These are phyloP conservation scores for Maconellicoccus hirsutus DNA, from an alignment of 1,140 invertebrate species.

Conservation along the genomic window DNA sequence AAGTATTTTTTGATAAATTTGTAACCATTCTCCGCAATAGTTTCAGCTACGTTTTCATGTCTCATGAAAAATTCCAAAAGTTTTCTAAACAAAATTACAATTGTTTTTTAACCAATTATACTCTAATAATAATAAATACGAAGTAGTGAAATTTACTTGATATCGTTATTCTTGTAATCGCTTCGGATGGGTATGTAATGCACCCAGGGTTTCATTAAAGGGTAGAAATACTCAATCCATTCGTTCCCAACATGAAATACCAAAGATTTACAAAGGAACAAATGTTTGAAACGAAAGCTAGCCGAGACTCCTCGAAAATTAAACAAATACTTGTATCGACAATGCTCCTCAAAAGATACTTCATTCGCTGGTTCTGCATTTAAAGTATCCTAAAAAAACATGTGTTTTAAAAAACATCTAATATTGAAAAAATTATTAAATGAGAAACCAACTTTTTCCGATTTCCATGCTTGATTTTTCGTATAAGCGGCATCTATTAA, in stretches of 20 bases:
- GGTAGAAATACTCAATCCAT: conserved; percentile 95
- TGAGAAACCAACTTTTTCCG: conserved; percentile 48
- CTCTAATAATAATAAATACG: neutral
- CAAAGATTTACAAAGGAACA: conserved; percentile 87
- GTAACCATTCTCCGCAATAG: conserved; percentile 72
- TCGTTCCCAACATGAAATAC: conserved; percentile 92
- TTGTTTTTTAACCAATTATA: neutral
- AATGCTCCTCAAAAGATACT: conserved; percentile 83
- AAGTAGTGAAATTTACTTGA: conserved; percentile 38
- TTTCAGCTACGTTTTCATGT: conserved; percentile 59
- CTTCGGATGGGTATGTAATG: conserved; percentile 85
- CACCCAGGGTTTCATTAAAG: conserved; percentile 82
- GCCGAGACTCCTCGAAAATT: conserved; percentile 95
- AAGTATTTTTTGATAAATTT: conserved; percentile 76
- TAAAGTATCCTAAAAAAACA: conserved; percentile 63
- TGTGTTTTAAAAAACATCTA: conserved; percentile 14
- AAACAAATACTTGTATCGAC: conserved; percentile 87
- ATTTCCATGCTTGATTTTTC: conserved; percentile 98
- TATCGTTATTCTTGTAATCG: conserved; percentile 50
- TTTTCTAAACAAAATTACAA: conserved; percentile 37
- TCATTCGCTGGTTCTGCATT: conserved; percentile 67
- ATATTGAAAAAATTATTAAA: neutral
- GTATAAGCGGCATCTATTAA: conserved; percentile 88
- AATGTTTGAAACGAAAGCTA: conserved; percentile 92
- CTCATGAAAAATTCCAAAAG: conserved; percentile 64